Evolutionary conservation across 2,888 invertebrate genomes (phyloP).

Genomic region (Euzetes globulus): DNA sequence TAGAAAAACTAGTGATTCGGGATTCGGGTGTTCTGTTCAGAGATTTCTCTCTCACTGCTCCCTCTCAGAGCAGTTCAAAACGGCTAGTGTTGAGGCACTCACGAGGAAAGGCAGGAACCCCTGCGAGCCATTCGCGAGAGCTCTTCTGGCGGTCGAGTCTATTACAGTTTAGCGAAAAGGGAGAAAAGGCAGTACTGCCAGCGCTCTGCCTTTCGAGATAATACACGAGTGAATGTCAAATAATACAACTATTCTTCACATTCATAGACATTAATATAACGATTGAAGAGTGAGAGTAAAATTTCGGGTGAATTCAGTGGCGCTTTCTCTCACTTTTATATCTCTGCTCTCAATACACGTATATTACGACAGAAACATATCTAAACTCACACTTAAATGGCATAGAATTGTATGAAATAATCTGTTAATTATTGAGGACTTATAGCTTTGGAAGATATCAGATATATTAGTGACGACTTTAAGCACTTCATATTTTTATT

Average conservation of each 20-base stretch:
- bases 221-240: conserved; percentile 10
- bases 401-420: not conserved
- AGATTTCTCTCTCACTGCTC: not conserved
- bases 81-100: conserved; percentile 18
- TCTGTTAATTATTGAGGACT: conserved; percentile 10
- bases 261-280: not conserved
- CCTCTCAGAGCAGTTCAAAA: not conserved
- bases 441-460: not conserved
- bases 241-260: conserved; percentile 6
- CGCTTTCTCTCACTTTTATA: not conserved
- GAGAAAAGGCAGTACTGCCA: not conserved
- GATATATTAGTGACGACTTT: not conserved
- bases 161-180: not conserved
- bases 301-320: conserved; percentile 5
- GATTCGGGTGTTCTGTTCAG: not conserved
- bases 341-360: not conserved
- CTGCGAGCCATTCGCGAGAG: conserved; percentile 24
- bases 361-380: not conserved
- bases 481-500: not conserved
- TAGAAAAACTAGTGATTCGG: not conserved
- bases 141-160: conserved; percentile 12
- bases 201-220: not conserved
- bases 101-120: conserved; percentile 5
- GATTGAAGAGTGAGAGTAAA: not conserved
- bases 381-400: not conserved